phyloP scores from a whole-genome alignment of 2,888 invertebrate species.

The Buathra laborator region DNA sequence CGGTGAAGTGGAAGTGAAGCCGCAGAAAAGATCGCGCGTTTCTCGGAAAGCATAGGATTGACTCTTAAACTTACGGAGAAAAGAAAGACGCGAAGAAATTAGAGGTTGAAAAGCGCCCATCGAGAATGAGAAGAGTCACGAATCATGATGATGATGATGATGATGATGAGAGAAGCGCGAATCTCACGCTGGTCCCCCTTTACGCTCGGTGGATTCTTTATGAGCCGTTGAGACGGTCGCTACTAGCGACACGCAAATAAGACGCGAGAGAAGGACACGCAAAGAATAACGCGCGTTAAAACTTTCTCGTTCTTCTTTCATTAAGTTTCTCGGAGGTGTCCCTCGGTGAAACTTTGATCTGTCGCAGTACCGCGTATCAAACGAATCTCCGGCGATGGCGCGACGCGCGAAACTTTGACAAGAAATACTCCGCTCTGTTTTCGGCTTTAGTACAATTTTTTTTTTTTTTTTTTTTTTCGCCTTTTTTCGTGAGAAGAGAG shows the following conservation, averaged over 20 bases:
- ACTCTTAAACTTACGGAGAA: neutral
- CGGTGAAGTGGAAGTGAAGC: neutral
- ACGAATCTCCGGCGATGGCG: neutral
- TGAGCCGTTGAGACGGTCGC: constrained; percentile 33
- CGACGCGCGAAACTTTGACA: constrained; percentile 5
- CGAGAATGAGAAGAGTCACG: constrained; percentile 2
- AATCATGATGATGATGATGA: constrained; percentile 13
- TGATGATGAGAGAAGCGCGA: constrained; percentile 37
- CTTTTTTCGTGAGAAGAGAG: constrained; percentile 14
- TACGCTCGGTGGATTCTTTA: constrained; percentile 46
- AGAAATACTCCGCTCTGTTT: neutral
- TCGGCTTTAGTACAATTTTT: neutral
- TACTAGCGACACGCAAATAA: neutral
- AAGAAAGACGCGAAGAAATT: constrained; percentile 3
- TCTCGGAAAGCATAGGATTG: constrained; percentile 14
- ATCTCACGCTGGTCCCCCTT: constrained; percentile 36
- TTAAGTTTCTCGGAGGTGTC: neutral
- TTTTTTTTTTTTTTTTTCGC: neutral
- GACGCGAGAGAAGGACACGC: neutral
- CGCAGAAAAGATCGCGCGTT: constrained; percentile 26
- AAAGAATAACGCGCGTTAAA: neutral
- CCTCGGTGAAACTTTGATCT: constrained; percentile 28
- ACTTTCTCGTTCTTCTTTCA: constrained; percentile 9
- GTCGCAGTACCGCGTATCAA: neutral
- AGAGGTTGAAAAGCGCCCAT: constrained; percentile 5